Conservation (phyloP, 1,140 invertebrate species). For the Plectus sambesii region DNA sequence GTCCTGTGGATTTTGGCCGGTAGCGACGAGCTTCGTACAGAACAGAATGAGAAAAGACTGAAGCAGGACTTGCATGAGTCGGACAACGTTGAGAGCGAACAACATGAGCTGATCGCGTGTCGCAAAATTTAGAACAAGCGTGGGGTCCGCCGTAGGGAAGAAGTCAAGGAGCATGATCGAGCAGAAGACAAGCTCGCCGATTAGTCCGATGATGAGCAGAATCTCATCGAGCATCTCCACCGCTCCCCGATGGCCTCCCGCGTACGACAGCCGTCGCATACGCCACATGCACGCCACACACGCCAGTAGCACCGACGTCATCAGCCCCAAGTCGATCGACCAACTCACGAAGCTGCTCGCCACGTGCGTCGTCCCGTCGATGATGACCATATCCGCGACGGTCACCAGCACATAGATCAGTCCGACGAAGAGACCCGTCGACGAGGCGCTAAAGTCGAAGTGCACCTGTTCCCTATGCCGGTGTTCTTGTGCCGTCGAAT, state of each 20-base stretch:
- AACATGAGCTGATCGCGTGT: too few relatives aligned
- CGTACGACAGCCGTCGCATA: slow-evolving; percentile 5
- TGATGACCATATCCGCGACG: slow-evolving; percentile 42
- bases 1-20: too few relatives aligned
- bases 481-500: too few relatives aligned
- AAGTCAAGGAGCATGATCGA: slow-evolving; percentile 11
- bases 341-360: slow-evolving; percentile 37
- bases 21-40: too few relatives aligned
- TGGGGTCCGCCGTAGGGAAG: slow-evolving; percentile 15
- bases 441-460: slow-evolving; percentile 37
- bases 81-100: slow-evolving; percentile 29
- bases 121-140: too few relatives aligned
- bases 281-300: slow-evolving; percentile 36
- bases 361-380: slow-evolving; percentile 23
- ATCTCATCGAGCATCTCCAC: slow-evolving; percentile 44
- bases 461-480: too few relatives aligned
- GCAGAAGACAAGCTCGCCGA: slow-evolving; percentile 40
- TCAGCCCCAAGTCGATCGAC: slow-evolving; percentile 35
- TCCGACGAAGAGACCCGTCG: slow-evolving; percentile 39
- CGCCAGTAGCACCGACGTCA: slow-evolving; percentile 32
- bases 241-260: slow-evolving; percentile 19
- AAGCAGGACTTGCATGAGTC: slow-evolving; percentile 41
- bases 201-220: slow-evolving; percentile 38
- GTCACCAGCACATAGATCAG: slow-evolving; percentile 37
- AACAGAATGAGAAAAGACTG: slow-evolving; percentile 43